phyloP scores from a whole-genome alignment of 1,140 invertebrate species.

The Lasioglossum baleicum region DNA sequence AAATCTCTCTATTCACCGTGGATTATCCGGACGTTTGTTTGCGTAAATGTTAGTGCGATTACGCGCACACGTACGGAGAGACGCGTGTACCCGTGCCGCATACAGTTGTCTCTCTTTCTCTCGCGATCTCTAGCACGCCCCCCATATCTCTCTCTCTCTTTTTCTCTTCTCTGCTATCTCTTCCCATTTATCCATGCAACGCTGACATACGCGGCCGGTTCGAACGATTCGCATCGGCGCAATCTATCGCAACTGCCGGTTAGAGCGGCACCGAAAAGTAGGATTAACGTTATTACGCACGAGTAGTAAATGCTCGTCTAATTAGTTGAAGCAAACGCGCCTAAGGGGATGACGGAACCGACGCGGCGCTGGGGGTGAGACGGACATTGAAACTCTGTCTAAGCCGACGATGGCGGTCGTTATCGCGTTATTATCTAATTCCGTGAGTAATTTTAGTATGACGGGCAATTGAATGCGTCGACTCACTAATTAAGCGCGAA shows the following conservation, averaged over 20 bases:
- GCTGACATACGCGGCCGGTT: conserved; percentile 47
- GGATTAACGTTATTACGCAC: conserved; percentile 71
- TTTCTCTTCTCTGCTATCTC: background rate
- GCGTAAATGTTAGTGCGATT: conserved; percentile 60
- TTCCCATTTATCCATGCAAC: background rate
- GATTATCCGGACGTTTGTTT: conserved; percentile 72
- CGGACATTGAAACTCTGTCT: conserved; percentile 44
- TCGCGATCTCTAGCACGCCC: background rate
- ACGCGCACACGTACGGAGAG: conserved; percentile 24
- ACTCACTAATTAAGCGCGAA: background rate
- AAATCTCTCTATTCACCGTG: conserved; percentile 79
- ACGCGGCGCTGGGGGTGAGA: conserved; percentile 7
- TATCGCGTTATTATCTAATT: conserved; percentile 54
- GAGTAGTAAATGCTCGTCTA: conserved; percentile 65
- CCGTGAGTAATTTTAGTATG: conserved; percentile 5
- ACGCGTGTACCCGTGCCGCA: conserved; percentile 15
- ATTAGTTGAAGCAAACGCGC: conserved; percentile 63
- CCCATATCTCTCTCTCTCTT: background rate
- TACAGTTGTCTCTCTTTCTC: background rate
- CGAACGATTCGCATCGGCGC: conserved; percentile 38
- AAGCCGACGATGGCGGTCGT: conserved; percentile 26
- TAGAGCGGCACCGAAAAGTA: conserved; percentile 61
- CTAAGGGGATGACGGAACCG: conserved; percentile 22
- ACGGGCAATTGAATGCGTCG: conserved; percentile 10
- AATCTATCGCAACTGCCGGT: conserved; percentile 54